phyloP scores from a whole-genome alignment of 2,113 vertebrate genomes.

The Dicrurus megarhynchus region DNA sequence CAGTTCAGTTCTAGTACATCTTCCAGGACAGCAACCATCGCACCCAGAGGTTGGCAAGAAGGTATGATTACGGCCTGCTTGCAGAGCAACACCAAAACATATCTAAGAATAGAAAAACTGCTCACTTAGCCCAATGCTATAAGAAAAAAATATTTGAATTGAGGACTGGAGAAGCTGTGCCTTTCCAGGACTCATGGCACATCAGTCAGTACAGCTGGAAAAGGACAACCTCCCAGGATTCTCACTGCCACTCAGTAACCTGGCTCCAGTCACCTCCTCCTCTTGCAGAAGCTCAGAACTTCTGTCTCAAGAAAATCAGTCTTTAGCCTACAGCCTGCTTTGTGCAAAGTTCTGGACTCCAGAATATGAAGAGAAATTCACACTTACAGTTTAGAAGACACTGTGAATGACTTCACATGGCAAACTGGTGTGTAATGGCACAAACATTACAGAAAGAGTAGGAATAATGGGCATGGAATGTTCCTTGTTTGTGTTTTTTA shows the following conservation, averaged over 20 bases:
- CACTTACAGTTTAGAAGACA: not conserved
- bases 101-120: not conserved
- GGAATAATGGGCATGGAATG: not conserved
- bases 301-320: not conserved
- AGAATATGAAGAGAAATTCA: not conserved
- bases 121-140: not conserved
- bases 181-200: not conserved
- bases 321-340: not conserved
- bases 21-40: not conserved
- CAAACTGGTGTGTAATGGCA: slow-evolving; percentile 7
- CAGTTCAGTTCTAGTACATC: not conserved
- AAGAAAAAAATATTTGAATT: not conserved
- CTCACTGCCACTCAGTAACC: not conserved
- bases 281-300: not conserved
- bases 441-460: not conserved
- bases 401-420: not conserved
- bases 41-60: not conserved
- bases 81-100: not conserved
- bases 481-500: not conserved
- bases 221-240: not conserved
- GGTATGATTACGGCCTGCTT: not conserved
- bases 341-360: not conserved
- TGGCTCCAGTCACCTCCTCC: not conserved
- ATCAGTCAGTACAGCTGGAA: not conserved
- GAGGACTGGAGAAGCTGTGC: not conserved